phyloP scores from a whole-genome alignment of 2,797 vertebrate genomes.

The Hephaestus fuliginosus region DNA sequence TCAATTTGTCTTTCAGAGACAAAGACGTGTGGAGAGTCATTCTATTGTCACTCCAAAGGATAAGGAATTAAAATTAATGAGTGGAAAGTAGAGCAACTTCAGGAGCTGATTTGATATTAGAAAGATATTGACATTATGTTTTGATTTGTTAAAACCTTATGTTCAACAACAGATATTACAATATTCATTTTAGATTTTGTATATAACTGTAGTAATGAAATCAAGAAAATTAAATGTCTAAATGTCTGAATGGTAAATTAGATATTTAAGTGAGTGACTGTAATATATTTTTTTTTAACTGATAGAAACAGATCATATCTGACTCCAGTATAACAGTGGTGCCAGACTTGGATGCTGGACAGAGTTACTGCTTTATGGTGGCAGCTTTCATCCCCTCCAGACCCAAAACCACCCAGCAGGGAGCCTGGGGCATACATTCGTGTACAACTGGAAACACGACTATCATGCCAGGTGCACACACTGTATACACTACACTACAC shows the following conservation, averaged over 20 bases:
- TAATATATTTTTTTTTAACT: slow-evolving; percentile 23
- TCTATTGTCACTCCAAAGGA: neutral
- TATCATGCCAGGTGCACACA: slow-evolving; percentile 73
- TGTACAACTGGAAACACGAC: slow-evolving; percentile 58
- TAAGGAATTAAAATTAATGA: neutral
- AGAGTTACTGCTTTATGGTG: slow-evolving; percentile 91
- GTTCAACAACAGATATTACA: no score
- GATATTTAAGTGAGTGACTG: neutral
- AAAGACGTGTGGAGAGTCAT: neutral
- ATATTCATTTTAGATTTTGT: neutral
- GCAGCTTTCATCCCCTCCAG: slow-evolving; percentile 86
- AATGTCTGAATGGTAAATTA: neutral
- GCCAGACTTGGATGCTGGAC: slow-evolving; percentile 79
- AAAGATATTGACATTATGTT: neutral
- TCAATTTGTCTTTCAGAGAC: neutral
- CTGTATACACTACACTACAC: neutral
- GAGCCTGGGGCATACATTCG: slow-evolving; percentile 78
- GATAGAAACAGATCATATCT: slow-evolving; percentile 82
- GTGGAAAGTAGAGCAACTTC: neutral
- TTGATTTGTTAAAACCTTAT: neutral
- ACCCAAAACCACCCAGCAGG: slow-evolving; percentile 67
- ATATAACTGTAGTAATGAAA: neutral
- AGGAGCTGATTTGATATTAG: neutral
- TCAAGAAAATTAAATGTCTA: neutral
- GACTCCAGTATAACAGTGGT: slow-evolving; percentile 77